Base-by-base conservation (phyloP, 1,140 invertebrate genomes). In the Polypedilum pembai region DNA sequence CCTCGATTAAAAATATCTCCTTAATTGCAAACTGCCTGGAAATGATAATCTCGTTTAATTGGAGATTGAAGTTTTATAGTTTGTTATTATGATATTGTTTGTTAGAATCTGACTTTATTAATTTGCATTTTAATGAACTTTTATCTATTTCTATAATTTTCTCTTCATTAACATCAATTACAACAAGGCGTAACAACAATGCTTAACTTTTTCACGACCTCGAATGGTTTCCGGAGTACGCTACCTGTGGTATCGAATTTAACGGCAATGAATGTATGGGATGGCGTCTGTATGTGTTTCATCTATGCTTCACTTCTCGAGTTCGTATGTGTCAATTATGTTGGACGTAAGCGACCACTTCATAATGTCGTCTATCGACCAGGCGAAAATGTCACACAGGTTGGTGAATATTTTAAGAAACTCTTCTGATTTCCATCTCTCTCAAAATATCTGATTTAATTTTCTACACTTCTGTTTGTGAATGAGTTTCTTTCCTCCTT, bases 131-230 rank as follows among this genome's bases (percentile, higher is more conserved):
- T 56, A 33, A 33, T 56, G n/a, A 56, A n/a, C 45, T 45, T 45
- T 8, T 56, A 12, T 66, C 18, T 66, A 66, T 66, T 69, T 69
- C 8, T 7, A 4, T 69, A 8, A 8, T n/a, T 69, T 20, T 69
- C 65, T 69, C 17, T 18, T 69, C 3, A 17, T 12, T 73, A 73
- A 15, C n/a, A 24, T 40, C 73, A 76, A 75, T 76, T 84, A 56
- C 15, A 15, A 80, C 69, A 83, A 94, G 92, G 93, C 83, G 94
- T 96, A 80, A 96, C 94, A 78, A 96, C 94, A 83, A 96, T 96
- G 94, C 89, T 96, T 88, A 96, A 96, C 86, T 96, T 96, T 88
- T 96, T 96, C 90, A 96, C 94, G 77, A 96, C 94, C 79, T 94
- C 92, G 75, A 94, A 93, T 80, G 91, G 91, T 80, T 94, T 93